phyloP scores from a whole-genome alignment of 2,888 invertebrate species.

The Stenoptilia bipunctidactyla region DNA sequence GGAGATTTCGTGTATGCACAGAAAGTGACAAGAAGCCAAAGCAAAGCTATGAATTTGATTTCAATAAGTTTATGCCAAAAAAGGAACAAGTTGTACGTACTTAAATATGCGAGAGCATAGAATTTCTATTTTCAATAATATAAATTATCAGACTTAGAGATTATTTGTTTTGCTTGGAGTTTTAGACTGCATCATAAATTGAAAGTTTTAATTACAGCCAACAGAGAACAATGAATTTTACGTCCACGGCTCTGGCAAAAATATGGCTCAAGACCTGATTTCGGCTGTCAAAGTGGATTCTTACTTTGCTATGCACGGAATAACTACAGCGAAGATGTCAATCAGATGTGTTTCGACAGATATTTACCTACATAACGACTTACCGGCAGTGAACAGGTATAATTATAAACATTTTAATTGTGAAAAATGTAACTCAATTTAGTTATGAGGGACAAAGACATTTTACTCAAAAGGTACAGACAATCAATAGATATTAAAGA shows the following conservation, averaged over 20 bases:
- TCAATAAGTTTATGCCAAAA: constrained; percentile 27
- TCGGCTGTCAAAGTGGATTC: constrained; percentile 64
- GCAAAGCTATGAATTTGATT: constrained; percentile 27
- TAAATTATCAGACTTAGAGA: too few species aligned
- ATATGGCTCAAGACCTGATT: constrained; percentile 38
- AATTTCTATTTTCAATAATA: too few species aligned
- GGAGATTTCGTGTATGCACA: constrained; percentile 39
- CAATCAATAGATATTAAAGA: too few species aligned
- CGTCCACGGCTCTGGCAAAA: constrained; percentile 7
- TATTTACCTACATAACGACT: constrained; percentile 34
- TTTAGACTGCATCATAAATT: too few species aligned
- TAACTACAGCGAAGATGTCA: constrained; percentile 25
- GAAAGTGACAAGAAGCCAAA: constrained; percentile 16
- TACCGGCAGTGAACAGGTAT: constrained; percentile 31
- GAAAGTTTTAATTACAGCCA: too few species aligned
- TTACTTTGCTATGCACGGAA: constrained; percentile 41
- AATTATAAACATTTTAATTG: too few species aligned
- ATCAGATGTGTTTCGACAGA: constrained; percentile 24
- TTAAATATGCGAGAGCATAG: too few species aligned
- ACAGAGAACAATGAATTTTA: constrained; percentile 3
- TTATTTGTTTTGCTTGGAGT: too few species aligned
- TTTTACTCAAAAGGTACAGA: too few species aligned
- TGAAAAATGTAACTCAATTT: too few species aligned
- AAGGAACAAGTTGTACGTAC: constrained; percentile 33
- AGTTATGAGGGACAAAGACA: too few species aligned